Conservation (phyloP, 2,888 invertebrate species). For the Orthosia incerta region DNA sequence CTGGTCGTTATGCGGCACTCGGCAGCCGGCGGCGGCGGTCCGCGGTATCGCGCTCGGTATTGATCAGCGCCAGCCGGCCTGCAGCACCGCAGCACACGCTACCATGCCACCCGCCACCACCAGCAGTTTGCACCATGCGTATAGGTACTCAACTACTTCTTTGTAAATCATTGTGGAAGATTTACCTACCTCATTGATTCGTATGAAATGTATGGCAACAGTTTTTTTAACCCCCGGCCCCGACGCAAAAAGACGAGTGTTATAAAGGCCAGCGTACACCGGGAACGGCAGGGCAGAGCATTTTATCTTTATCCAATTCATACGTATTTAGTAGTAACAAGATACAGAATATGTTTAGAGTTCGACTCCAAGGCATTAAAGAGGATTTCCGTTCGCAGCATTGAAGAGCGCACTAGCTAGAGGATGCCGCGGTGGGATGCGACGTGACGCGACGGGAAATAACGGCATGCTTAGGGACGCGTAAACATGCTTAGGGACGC, state of each 20-base stretch:
- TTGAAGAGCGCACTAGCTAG: too few species aligned
- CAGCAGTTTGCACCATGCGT: neutral
- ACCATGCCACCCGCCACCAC: neutral
- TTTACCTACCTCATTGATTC: neutral
- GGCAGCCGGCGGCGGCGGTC: conserved; percentile 8
- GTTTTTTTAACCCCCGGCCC: too few species aligned
- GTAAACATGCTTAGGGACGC: neutral
- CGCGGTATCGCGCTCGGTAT: conserved; percentile 51
- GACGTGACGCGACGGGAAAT: neutral
- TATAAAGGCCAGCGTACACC: too few species aligned
- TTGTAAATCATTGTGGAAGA: neutral
- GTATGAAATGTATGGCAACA: neutral
- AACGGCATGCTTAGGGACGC: neutral
- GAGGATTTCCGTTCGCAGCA: too few species aligned
- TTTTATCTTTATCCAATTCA: too few species aligned
- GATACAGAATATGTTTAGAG: too few species aligned
- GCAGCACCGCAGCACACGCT: conserved; percentile 37
- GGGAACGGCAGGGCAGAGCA: too few species aligned
- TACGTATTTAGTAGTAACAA: too few species aligned
- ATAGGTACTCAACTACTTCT: neutral
- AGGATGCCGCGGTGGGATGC: too few species aligned
- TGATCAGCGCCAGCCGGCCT: conserved; percentile 46
- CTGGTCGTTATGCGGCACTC: conserved; percentile 36
- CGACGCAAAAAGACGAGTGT: too few species aligned
- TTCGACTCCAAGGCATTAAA: too few species aligned